Conservation (phyloP, 2,113 vertebrate species). For the Pipa parva region DNA sequence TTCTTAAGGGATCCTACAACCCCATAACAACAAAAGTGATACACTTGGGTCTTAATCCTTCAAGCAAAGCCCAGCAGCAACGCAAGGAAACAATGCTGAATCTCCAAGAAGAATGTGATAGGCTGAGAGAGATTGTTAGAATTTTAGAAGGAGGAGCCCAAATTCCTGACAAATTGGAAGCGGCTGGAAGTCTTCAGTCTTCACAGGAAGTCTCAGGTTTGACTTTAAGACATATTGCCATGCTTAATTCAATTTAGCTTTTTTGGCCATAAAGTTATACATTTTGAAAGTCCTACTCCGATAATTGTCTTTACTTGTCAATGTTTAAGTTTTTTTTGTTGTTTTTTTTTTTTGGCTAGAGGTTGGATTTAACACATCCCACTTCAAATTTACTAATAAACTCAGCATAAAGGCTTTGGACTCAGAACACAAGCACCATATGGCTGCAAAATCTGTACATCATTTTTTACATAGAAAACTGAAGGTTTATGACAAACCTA, state of each 20-base stretch:
- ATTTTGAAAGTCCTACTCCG: too few relatives aligned
- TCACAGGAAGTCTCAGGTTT: slow-evolving; percentile 83
- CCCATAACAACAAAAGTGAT: slow-evolving; percentile 80
- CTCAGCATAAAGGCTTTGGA: too few relatives aligned
- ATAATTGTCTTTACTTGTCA: too few relatives aligned
- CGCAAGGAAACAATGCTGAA: slow-evolving; percentile 69
- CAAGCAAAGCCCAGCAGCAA: slow-evolving; percentile 73
- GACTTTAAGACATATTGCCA: not conserved
- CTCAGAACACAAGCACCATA: too few relatives aligned
- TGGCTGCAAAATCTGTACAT: too few relatives aligned
- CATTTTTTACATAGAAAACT: not conserved
- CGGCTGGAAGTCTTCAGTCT: slow-evolving; percentile 62
- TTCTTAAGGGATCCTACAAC: slow-evolving; percentile 80
- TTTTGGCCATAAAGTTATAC: too few relatives aligned
- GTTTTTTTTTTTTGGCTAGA: too few relatives aligned
- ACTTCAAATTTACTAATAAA: too few relatives aligned
- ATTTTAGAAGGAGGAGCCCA: slow-evolving; percentile 66
- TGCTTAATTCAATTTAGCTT: not conserved
- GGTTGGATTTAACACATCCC: too few relatives aligned
- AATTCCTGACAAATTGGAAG: slow-evolving; percentile 48
- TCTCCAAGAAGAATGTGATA: slow-evolving; percentile 74
- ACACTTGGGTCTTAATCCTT: slow-evolving; percentile 84
- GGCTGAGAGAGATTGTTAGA: slow-evolving; percentile 69
- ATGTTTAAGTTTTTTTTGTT: too few relatives aligned
- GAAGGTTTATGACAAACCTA: not conserved